A percentile compares a stretch with the other conserved stretches of the same genome.
Evolutionary conservation across 1,140 invertebrate species (phyloP).

Genomic region (Cylas formicarius): DNA sequence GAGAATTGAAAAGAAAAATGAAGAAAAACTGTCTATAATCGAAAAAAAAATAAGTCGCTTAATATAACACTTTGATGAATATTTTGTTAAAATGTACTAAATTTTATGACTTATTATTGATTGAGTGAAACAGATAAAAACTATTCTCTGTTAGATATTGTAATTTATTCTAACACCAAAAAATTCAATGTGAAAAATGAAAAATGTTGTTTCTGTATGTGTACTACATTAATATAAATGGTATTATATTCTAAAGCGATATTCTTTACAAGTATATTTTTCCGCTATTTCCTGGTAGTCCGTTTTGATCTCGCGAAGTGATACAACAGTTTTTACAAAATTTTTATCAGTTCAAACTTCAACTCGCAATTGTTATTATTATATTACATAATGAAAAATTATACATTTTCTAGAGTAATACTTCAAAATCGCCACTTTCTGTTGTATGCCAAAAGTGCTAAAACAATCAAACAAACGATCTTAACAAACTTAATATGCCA

Average conservation of each 20-base stretch:
- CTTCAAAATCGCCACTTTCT: too few relatives aligned
- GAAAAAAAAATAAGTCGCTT: too few relatives aligned
- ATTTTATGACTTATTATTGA: background rate
- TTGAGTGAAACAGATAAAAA: background rate
- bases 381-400: too few relatives aligned
- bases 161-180: background rate
- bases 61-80: background rate
- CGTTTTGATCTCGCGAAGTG: too few relatives aligned
- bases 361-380: too few relatives aligned
- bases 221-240: conserved; percentile 9
- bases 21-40: too few relatives aligned
- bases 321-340: too few relatives aligned
- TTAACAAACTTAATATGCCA: conserved; percentile 4
- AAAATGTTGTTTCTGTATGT: conserved; percentile 10
- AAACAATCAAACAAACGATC: background rate
- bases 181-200: conserved; percentile 2
- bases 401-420: too few relatives aligned
- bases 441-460: conserved; percentile 3
- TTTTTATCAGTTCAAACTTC: too few relatives aligned
- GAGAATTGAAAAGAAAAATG: too few relatives aligned
- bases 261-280: too few relatives aligned
- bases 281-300: too few relatives aligned
- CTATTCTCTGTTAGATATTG: background rate
- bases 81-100: background rate
- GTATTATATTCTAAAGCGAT: conserved; percentile 15